These are phyloP conservation scores for Oryzias sinensis DNA, from an alignment of 2,797 vertebrate species.

Conservation along the genomic window DNA sequence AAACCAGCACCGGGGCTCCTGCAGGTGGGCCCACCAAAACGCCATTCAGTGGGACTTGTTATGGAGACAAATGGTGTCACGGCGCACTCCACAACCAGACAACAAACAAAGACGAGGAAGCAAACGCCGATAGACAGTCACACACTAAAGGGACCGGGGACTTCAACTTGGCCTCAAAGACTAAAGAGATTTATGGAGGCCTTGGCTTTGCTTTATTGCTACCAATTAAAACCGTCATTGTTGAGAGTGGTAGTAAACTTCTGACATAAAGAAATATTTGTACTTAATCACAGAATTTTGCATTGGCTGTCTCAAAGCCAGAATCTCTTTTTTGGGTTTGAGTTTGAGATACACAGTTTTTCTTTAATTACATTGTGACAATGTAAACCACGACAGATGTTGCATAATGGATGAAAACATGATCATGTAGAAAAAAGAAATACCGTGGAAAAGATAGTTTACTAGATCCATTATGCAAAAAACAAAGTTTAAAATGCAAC, in stretches of 20 bases:
- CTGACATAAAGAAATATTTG: slow-evolving; percentile 39
- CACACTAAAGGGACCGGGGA: slow-evolving; percentile 47
- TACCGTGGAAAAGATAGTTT: slow-evolving; percentile 1
- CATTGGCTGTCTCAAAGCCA: slow-evolving; percentile 12
- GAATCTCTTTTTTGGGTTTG: slow-evolving; percentile 3
- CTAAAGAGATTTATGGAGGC: slow-evolving; percentile 35
- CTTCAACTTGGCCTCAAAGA: slow-evolving; percentile 76
- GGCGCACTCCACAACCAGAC: slow-evolving; percentile 50
- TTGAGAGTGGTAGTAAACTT: slow-evolving; percentile 35
- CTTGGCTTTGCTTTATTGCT: slow-evolving; percentile 37
- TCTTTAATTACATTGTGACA: background rate
- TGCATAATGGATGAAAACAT: too few species aligned
- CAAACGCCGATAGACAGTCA: slow-evolving; percentile 50
- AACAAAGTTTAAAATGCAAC: background rate
- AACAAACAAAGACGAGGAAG: slow-evolving; percentile 58
- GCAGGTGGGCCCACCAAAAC: slow-evolving; percentile 76
- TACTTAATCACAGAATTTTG: slow-evolving; percentile 35
- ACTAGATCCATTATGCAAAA: background rate
- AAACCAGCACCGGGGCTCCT: slow-evolving; percentile 70
- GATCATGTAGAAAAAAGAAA: background rate
- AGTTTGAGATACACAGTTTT: slow-evolving; percentile 2
- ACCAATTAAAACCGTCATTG: slow-evolving; percentile 45
- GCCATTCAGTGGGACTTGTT: slow-evolving; percentile 74
- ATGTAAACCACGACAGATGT: background rate
- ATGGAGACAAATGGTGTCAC: slow-evolving; percentile 80